Evolutionary conservation across 2,113 vertebrate genomes (phyloP).

Genomic region (Saccopteryx bilineata): DNA sequence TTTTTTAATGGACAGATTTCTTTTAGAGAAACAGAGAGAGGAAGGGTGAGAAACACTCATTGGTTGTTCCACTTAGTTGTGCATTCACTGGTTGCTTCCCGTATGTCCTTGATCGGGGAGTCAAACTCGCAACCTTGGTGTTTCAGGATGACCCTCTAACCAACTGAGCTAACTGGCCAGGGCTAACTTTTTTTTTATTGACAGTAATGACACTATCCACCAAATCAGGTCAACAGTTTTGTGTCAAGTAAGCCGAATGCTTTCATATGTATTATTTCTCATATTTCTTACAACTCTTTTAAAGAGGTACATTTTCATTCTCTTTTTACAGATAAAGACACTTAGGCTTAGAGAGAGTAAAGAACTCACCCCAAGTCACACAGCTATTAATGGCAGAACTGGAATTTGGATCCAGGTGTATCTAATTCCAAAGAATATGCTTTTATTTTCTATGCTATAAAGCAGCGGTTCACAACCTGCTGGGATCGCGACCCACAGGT

Average conservation of each 20-base stretch:
- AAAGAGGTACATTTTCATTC: constrained; percentile 11
- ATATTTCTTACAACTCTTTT: not conserved
- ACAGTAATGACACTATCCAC: not conserved
- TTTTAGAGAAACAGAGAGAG: too few species aligned
- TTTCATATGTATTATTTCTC: not conserved
- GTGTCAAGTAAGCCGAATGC: not conserved
- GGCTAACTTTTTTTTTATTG: not conserved
- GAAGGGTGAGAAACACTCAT: too few species aligned
- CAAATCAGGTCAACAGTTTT: not conserved
- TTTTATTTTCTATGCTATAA: constrained; percentile 11
- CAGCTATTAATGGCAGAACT: not conserved
- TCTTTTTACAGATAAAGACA: constrained; percentile 13
- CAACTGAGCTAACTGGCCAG: too few species aligned
- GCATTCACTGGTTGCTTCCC: too few species aligned
- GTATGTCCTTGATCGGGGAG: too few species aligned
- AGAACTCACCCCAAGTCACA: not conserved
- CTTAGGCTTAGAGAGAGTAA: constrained; percentile 15
- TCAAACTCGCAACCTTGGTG: too few species aligned
- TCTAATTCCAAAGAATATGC: not conserved
- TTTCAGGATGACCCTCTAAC: too few species aligned
- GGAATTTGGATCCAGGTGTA: not conserved
- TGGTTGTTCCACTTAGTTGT: too few species aligned
- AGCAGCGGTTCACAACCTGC: too few species aligned
- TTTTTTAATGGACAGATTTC: too few species aligned
- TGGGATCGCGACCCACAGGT: too few species aligned